Evolutionary conservation across 2,888 invertebrate genomes (phyloP).

Genomic region (Eulithis testata): DNA sequence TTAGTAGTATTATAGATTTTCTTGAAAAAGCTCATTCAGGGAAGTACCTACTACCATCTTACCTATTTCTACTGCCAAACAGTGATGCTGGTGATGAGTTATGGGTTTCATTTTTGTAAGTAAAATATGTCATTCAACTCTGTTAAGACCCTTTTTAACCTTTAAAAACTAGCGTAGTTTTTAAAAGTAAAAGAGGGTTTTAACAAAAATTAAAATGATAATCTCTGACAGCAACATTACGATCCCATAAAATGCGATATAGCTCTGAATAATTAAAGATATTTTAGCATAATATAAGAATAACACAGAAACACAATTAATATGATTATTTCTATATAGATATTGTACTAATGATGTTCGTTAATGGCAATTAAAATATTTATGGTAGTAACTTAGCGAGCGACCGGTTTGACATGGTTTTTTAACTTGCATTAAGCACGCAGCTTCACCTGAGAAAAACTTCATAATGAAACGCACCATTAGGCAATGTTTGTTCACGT

Average conservation of each 20-base stretch:
- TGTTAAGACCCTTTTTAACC: no score
- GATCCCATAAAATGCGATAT: constrained; percentile 50
- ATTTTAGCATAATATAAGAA: constrained; percentile 46
- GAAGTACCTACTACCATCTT: no score
- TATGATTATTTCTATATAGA: constrained; percentile 50
- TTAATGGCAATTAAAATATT: constrained; percentile 43
- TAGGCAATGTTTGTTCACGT: no score
- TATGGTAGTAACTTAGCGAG: constrained; percentile 34
- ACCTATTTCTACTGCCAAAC: no score
- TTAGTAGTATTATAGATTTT: no score
- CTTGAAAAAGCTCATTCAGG: no score
- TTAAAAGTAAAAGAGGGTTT: neutral
- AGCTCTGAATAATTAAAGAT: constrained; percentile 44
- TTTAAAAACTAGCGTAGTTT: no score
- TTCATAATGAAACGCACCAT: neutral
- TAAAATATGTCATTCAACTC: no score
- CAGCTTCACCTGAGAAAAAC: neutral
- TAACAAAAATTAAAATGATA: constrained; percentile 11
- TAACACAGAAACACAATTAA: constrained; percentile 40
- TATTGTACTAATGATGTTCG: constrained; percentile 60
- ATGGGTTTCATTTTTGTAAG: no score
- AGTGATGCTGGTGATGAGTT: no score
- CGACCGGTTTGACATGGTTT: constrained; percentile 44
- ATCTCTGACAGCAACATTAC: constrained; percentile 51
- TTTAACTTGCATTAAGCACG: constrained; percentile 35